These are phyloP conservation scores for Pachycephala philippinensis DNA, from an alignment of 2,113 vertebrate species.

Conservation along the genomic window DNA sequence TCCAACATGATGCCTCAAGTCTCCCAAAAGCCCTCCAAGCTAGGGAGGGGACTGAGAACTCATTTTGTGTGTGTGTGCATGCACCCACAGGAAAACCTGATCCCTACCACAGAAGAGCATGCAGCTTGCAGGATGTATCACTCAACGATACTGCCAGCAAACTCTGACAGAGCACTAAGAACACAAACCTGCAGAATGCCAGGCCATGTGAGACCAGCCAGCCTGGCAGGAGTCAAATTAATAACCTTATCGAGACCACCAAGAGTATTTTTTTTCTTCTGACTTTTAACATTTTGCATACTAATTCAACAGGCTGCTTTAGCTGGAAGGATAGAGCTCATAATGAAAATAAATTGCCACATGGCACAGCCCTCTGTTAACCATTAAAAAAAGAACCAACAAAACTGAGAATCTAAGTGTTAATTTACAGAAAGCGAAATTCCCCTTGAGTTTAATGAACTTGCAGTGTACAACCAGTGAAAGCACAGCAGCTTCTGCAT, in stretches of 20 bases:
- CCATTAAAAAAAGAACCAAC: not conserved
- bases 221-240: not conserved
- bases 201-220: rapidly evolving
- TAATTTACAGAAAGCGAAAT: not conserved
- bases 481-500: not conserved
- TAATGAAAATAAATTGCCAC: not conserved
- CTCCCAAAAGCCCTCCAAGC: not conserved
- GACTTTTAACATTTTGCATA: not conserved
- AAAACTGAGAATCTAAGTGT: not conserved
- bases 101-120: not conserved
- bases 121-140: not conserved
- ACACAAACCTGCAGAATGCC: not conserved
- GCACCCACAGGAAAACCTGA: not conserved
- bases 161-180: not conserved
- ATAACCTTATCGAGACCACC: not conserved
- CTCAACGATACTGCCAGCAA: not conserved
- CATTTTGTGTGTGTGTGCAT: rapidly evolving
- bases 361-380: not conserved
- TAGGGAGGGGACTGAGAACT: not conserved
- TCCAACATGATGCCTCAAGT: not conserved
- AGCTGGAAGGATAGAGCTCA: not conserved
- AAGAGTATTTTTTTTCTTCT: not conserved
- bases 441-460: not conserved
- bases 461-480: not conserved
- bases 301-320: not conserved